These are phyloP conservation scores for Ameiurus melas DNA, from an alignment of 2,113 vertebrate genomes.

Conservation along the genomic window DNA sequence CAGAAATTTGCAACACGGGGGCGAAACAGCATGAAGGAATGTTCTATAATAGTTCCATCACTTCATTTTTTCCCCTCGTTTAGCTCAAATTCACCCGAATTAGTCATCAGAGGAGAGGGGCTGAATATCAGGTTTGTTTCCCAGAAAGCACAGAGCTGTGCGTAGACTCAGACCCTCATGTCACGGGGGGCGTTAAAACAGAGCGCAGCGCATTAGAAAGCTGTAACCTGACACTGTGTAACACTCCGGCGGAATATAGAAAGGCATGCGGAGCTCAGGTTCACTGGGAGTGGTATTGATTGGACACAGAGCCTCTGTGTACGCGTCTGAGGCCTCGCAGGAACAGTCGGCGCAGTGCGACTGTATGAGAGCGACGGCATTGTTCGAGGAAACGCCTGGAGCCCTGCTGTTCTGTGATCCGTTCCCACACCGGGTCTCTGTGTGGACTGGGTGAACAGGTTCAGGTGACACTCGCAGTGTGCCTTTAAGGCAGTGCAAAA, in stretches of 20 bases:
- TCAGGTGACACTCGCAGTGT: constrained; percentile 1
- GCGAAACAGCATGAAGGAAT: background rate
- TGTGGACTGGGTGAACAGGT: constrained; percentile 18
- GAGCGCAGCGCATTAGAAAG: background rate
- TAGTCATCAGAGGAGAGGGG: background rate
- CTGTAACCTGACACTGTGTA: constrained; percentile 20
- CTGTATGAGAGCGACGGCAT: background rate
- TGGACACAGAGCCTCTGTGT: constrained; percentile 19
- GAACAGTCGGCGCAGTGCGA: background rate
- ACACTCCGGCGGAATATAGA: constrained; percentile 29
- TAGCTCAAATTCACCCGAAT: background rate
- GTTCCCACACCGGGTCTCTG: background rate
- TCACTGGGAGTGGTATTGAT: constrained; percentile 29
- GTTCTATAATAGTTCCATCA: background rate
- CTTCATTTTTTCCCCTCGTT: background rate
- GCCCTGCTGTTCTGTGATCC: background rate
- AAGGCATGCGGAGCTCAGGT: constrained; percentile 17
- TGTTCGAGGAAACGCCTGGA: background rate
- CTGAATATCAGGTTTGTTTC: background rate
- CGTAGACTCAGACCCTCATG: constrained; percentile 8
- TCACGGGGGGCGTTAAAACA: constrained; percentile 12
- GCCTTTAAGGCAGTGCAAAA: background rate
- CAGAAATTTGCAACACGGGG: background rate
- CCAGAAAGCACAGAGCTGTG: background rate
- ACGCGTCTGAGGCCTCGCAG: background rate